Percentiles rank a stretch among this genome's conserved stretches.
These are phyloP conservation scores for Thymallus thymallus DNA, from an alignment of 2,113 vertebrate species.

Conservation along the genomic window DNA sequence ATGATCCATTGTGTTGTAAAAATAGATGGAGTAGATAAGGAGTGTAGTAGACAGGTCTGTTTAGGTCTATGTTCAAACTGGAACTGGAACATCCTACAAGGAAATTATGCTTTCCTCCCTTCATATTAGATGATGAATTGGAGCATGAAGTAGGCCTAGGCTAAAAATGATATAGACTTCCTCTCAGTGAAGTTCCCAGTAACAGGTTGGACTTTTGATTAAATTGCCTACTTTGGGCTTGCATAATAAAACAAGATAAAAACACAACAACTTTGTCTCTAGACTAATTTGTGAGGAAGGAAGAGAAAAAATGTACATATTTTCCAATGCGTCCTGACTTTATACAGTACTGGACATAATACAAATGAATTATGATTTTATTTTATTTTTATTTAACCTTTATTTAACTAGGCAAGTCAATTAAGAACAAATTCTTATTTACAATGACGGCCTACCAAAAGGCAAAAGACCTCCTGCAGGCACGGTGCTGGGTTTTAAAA, in stretches of 20 bases:
- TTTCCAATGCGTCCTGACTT: background rate
- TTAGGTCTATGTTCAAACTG: slow-evolving; percentile 17
- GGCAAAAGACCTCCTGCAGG: too few species aligned
- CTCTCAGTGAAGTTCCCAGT: background rate
- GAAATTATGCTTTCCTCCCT: slow-evolving; percentile 23
- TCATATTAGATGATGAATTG: slow-evolving; percentile 7
- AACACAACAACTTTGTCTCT: background rate
- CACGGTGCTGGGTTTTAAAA: too few species aligned
- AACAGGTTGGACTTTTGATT: background rate
- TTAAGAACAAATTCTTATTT: too few species aligned
- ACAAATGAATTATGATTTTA: too few species aligned
- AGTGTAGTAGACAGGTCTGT: too few species aligned
- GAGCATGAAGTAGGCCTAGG: background rate
- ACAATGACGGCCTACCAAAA: too few species aligned
- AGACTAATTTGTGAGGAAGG: background rate
- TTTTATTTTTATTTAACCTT: too few species aligned
- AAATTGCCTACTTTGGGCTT: background rate
- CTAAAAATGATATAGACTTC: slow-evolving; percentile 8
- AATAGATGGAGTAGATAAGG: slow-evolving; percentile 2
- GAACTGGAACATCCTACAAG: slow-evolving; percentile 6
- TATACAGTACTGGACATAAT: too few species aligned
- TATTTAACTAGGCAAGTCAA: too few species aligned
- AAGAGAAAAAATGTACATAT: background rate
- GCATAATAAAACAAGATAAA: background rate
- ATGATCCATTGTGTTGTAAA: slow-evolving; percentile 10